These are phyloP conservation scores for Centruroides sculpturatus DNA, from an alignment of 1,140 invertebrate species.

Conservation along the genomic window DNA sequence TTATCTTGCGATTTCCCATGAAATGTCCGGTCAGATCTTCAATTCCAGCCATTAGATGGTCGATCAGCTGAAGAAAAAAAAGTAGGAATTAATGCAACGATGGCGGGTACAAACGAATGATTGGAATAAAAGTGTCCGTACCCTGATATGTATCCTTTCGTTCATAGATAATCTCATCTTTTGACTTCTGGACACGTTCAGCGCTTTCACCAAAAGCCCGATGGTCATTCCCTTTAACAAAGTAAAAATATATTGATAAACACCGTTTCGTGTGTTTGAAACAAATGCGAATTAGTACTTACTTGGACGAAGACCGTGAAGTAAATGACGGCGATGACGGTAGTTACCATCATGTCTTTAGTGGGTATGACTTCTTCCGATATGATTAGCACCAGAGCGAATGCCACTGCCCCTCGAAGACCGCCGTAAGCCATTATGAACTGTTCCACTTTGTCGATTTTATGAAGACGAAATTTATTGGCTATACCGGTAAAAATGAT, in stretches of 20 bases:
- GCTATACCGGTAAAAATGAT: constrained; percentile 74
- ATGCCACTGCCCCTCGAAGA: constrained; percentile 93
- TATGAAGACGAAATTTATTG: constrained; percentile 81
- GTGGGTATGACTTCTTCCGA: constrained; percentile 48
- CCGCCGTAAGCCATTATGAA: constrained; percentile 99
- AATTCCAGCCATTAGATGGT: constrained; percentile 89
- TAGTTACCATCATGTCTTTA: constrained; percentile 89
- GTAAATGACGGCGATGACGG: constrained; percentile 94
- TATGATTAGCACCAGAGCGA: constrained; percentile 86
- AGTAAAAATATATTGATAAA: not conserved
- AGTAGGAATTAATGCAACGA: too few relatives aligned
- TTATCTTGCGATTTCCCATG: constrained; percentile 81
- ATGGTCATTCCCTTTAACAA: constrained; percentile 81
- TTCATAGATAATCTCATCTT: constrained; percentile 88
- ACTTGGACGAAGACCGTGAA: constrained; percentile 90
- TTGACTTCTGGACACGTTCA: constrained; percentile 84
- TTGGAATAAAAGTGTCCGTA: constrained; percentile 26
- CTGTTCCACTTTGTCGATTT: constrained; percentile 85
- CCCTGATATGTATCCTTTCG: constrained; percentile 85
- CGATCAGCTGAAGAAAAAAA: constrained; percentile 59
- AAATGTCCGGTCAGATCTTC: constrained; percentile 89
- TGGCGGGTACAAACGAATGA: too few relatives aligned
- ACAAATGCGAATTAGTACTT: constrained; percentile 6
- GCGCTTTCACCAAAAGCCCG: constrained; percentile 84
- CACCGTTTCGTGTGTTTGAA: not conserved